These are phyloP conservation scores for Epizoanthus stellaris DNA, from an alignment of 92 coral and sea anemone genomes.

Conservation along the genomic window DNA sequence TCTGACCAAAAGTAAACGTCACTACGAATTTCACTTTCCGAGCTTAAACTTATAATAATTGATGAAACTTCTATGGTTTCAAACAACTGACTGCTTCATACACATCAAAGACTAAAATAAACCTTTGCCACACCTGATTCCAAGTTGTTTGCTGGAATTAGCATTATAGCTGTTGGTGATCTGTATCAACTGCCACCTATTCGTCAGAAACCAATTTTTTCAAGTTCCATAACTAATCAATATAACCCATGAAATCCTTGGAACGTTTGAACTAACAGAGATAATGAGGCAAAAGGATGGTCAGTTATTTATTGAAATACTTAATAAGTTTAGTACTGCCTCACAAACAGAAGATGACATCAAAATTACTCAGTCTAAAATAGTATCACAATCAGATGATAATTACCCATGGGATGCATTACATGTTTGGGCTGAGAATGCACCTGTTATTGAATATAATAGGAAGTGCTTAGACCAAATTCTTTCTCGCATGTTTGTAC, in stretches of 20 bases:
- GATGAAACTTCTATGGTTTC: constrained; percentile 69
- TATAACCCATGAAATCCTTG: constrained; percentile 29
- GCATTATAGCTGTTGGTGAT: constrained; percentile 62
- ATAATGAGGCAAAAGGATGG: constrained; percentile 60
- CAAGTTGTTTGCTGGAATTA: constrained; percentile 53
- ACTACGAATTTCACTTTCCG: constrained; percentile 41
- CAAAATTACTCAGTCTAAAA: constrained; percentile 34
- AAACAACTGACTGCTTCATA: constrained; percentile 53
- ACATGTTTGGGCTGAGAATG: constrained; percentile 68
- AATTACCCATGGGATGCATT: constrained; percentile 59
- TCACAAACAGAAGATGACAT: constrained; percentile 46
- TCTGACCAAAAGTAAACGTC: constrained; percentile 66
- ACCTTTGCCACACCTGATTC: constrained; percentile 63
- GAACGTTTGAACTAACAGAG: constrained; percentile 49
- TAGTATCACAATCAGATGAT: constrained; percentile 35
- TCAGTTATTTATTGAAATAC: constrained; percentile 51
- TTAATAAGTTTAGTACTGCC: constrained; percentile 15
- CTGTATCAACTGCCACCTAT: neutral
- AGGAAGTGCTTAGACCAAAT: constrained; percentile 35
- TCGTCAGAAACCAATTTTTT: neutral
- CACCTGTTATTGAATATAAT: constrained; percentile 58
- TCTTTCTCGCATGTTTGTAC: constrained; percentile 39
- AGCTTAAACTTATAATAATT: constrained; percentile 51
- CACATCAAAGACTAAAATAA: constrained; percentile 63
- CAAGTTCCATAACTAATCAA: no score